A percentile compares a stretch with the other conserved stretches of the same genome.
Conservation (phyloP, 2,888 invertebrate species). For the Pantelozetes paolii region DNA sequence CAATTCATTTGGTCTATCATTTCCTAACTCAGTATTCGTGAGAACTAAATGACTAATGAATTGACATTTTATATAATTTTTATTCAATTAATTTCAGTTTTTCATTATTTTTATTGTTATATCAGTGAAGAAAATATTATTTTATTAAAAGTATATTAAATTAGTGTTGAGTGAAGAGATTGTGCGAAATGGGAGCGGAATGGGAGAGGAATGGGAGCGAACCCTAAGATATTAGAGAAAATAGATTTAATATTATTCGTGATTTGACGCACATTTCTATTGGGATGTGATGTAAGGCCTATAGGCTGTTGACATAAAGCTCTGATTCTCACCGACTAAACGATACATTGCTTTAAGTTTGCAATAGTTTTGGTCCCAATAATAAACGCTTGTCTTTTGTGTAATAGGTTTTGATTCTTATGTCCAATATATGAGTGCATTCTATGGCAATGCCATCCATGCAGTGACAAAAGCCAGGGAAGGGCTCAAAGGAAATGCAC, state of each 20-base stretch:
- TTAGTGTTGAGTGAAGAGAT: too few species aligned
- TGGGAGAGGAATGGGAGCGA: too few species aligned
- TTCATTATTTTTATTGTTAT: neutral
- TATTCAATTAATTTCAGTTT: neutral
- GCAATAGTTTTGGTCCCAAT: neutral
- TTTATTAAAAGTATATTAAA: too few species aligned
- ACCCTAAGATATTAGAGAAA: neutral
- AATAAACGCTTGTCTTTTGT: neutral
- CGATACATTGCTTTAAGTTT: neutral
- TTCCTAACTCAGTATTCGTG: too few species aligned
- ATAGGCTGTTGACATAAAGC: conserved; percentile 15
- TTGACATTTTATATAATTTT: too few species aligned
- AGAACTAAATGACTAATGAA: too few species aligned
- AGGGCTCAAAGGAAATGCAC: neutral
- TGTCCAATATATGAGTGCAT: neutral
- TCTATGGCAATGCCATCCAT: conserved; percentile 10
- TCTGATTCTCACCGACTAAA: conserved; percentile 11
- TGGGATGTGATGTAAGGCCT: neutral
- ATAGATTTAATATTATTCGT: neutral
- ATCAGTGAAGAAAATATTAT: too few species aligned
- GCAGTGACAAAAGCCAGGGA: neutral
- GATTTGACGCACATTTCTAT: neutral
- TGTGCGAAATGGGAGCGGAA: neutral
- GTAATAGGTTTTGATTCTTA: conserved; percentile 1
- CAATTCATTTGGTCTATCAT: too few species aligned